These are phyloP conservation scores for Noturus placidus DNA, from an alignment of 2,113 vertebrate genomes.

Conservation along the genomic window DNA sequence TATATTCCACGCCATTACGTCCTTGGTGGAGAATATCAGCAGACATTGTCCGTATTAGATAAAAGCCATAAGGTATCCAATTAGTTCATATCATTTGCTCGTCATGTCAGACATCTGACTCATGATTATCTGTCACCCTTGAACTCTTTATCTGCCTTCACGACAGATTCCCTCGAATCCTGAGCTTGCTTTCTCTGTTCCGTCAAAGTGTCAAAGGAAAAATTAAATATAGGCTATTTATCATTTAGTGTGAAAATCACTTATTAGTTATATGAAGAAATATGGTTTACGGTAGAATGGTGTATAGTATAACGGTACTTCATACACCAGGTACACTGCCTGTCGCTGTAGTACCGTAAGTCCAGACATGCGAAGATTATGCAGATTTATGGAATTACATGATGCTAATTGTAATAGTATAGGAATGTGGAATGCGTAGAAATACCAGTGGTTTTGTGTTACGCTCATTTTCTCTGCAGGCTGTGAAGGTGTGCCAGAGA, in stretches of 20 bases:
- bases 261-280: neutral
- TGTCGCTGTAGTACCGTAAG: neutral
- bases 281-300: neutral
- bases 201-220: neutral
- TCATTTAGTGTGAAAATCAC: neutral
- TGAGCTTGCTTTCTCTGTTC: neutral
- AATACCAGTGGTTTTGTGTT: neutral
- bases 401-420: neutral
- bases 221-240: neutral
- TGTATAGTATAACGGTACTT: neutral
- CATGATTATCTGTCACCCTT: slow-evolving; percentile 57
- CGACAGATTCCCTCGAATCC: slow-evolving; percentile 33
- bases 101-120: slow-evolving; percentile 2
- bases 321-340: neutral
- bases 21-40: neutral
- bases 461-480: slow-evolving; percentile 29
- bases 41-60: neutral
- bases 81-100: neutral
- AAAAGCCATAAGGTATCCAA: neutral
- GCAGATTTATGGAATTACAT: neutral
- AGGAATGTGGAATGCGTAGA: neutral
- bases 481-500: slow-evolving; percentile 72
- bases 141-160: slow-evolving; percentile 53
- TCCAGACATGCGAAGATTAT: neutral
- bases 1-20: neutral